Base-by-base conservation (phyloP, 2,113 vertebrate species). In the Anthoscopus minutus region DNA sequence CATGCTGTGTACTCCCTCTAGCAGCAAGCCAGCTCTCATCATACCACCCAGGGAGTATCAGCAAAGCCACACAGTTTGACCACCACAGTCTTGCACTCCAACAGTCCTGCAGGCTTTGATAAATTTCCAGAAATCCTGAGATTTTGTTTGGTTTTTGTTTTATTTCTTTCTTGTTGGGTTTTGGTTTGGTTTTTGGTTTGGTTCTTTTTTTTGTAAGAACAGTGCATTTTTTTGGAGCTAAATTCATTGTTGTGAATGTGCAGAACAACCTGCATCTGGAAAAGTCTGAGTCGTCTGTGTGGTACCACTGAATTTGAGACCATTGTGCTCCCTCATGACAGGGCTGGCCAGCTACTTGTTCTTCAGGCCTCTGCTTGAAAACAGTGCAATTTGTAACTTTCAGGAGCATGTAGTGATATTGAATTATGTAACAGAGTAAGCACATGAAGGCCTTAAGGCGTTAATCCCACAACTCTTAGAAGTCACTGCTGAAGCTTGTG, bases 251-350 rank as follows among this genome's bases (percentile, higher is more conserved):
- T 81, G 23, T 2, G 1, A 6, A 12, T 7, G 10, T 61, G 30
- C 60, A 62, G 30, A 85, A 33, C 33, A 78, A 53, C 14, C 16
- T 0, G 0, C 1, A 4, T 8, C 7, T 9, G 2, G 13, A 47
- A 62, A 78, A 81, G 11, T 62, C 47, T 38, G 72, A 70, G 53
- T 38, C 61, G 38, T 37, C 28, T 13, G 6, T 42, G 15, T 9
- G 11, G 14, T 37, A 47, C 18, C 30, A 30, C 4, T 51, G 48
- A 54, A 17, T 45, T 53, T 25, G 30, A 76, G 51, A 70, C 27
- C 44, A 23, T 28, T 2, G 1, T 57, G 25, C 12, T 76, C n/a
- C 31, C 76, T 48, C 28, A 4, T 23, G n/a, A 50, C 19, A 44
- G 27, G 3, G 60, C 66, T 82, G 81, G 23, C 10, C 53, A 66